Percentiles rank a stretch among this genome's conserved stretches.
These are phyloP conservation scores for Sthenelais limicola DNA, from an alignment of 2,888 invertebrate genomes.

Conservation along the genomic window DNA sequence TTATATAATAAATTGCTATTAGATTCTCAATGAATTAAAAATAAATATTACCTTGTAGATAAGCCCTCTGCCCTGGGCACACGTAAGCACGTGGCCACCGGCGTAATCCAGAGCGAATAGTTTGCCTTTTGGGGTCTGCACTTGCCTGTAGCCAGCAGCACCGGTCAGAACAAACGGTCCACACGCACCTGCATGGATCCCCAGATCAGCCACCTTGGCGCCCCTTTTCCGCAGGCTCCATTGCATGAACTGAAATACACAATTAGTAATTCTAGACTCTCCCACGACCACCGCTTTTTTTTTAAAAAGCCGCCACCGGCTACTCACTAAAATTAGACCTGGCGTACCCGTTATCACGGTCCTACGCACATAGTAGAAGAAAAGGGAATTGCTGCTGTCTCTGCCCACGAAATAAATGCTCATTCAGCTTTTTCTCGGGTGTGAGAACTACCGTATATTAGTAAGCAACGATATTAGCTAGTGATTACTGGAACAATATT, in stretches of 20 bases:
- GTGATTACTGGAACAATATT: no score
- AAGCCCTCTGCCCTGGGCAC: conserved; percentile 70
- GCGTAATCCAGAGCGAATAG: conserved; percentile 74
- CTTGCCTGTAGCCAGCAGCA: conserved; percentile 50
- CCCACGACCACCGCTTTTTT: no score
- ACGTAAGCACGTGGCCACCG: conserved; percentile 73
- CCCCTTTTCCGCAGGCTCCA: conserved; percentile 73
- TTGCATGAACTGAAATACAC: conserved; percentile 67
- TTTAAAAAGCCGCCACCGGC: no score
- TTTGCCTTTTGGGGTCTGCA: conserved; percentile 65
- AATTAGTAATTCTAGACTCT: no score
- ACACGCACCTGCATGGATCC: conserved; percentile 64
- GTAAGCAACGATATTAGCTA: no score
- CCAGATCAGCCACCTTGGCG: conserved; percentile 69
- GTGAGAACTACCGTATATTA: no score
- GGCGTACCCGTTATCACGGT: neutral
- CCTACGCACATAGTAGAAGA: no score
- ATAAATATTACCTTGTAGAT: conserved; percentile 72
- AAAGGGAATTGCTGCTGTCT: no score
- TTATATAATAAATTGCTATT: no score
- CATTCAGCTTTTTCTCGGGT: no score
- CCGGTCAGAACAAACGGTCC: conserved; percentile 61
- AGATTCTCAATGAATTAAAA: no score
- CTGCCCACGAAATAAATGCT: no score
- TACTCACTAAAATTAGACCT: conserved; percentile 17